Evolutionary conservation across 2,888 invertebrate genomes (phyloP).

Genomic region (Mesoligia furuncula): DNA sequence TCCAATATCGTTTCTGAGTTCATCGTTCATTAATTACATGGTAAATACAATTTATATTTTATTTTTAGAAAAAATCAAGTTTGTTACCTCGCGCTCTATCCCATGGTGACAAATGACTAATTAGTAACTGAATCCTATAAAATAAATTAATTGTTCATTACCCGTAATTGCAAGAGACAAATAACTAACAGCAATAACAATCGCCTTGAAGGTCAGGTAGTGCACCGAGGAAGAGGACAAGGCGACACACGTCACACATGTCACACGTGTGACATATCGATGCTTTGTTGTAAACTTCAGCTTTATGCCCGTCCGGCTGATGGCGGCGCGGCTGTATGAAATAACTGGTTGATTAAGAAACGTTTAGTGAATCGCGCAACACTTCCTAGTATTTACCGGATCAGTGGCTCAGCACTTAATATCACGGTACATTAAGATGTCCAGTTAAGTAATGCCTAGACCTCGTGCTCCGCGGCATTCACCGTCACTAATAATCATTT

Average conservation of each 20-base stretch:
- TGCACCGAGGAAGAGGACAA: background rate
- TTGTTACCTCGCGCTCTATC: background rate
- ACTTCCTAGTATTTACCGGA: constrained; percentile 26
- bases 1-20: background rate
- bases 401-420: constrained; percentile 35
- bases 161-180: background rate
- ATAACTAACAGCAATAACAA: constrained; percentile 32
- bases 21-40: constrained; percentile 6
- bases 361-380: constrained; percentile 17
- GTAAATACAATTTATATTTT: background rate
- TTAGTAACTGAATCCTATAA: background rate
- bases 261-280: constrained; percentile 8
- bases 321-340: constrained; percentile 1
- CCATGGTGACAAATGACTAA: background rate
- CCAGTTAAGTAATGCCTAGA: constrained; percentile 10
- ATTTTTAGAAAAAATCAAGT: background rate
- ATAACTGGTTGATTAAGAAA: background rate
- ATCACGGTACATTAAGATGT: constrained; percentile 42
- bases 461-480: constrained; percentile 4
- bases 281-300: background rate
- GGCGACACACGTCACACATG: constrained; percentile 8
- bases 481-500: background rate
- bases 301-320: background rate
- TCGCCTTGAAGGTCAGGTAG: constrained; percentile 16
- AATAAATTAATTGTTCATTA: background rate